phyloP scores from a whole-genome alignment of 2,113 vertebrate genomes.

The Leucoraja erinaceus region DNA sequence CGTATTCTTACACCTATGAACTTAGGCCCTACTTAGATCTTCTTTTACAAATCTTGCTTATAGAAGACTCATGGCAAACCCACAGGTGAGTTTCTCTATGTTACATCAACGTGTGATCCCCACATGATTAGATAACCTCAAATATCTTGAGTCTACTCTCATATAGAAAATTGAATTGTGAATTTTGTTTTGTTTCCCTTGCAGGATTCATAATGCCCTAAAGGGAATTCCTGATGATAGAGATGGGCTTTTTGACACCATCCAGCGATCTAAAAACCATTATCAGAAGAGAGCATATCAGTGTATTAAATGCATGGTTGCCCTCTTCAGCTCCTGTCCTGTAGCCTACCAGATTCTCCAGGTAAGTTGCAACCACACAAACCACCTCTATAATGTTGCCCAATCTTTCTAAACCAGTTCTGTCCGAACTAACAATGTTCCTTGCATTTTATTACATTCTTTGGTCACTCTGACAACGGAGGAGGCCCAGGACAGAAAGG shows the following conservation, averaged over 20 bases:
- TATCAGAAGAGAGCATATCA: slow-evolving; percentile 98
- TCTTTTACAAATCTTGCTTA: slow-evolving; percentile 91
- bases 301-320: slow-evolving; percentile 99
- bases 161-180: not conserved
- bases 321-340: slow-evolving; percentile 95
- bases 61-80: slow-evolving; percentile 98
- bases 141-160: not conserved
- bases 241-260: slow-evolving; percentile 97
- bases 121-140: not conserved
- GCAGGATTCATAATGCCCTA: slow-evolving; percentile 95
- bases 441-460: not conserved
- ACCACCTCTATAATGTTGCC: not conserved
- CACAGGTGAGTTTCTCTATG: slow-evolving; percentile 71
- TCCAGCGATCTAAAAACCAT: slow-evolving; percentile 98
- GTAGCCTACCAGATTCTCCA: slow-evolving; percentile 98
- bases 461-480: too few species aligned
- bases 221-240: slow-evolving; percentile 97
- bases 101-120: not conserved
- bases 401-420: not conserved
- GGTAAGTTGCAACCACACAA: slow-evolving; percentile 53
- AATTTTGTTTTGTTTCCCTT: slow-evolving; percentile 36
- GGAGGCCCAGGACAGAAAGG: too few species aligned
- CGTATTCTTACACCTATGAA: slow-evolving; percentile 96
- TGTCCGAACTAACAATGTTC: too few species aligned
- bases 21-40: slow-evolving; percentile 96